Conservation (phyloP, 2,113 vertebrate species). For the Craseonycteris thonglongyai region DNA sequence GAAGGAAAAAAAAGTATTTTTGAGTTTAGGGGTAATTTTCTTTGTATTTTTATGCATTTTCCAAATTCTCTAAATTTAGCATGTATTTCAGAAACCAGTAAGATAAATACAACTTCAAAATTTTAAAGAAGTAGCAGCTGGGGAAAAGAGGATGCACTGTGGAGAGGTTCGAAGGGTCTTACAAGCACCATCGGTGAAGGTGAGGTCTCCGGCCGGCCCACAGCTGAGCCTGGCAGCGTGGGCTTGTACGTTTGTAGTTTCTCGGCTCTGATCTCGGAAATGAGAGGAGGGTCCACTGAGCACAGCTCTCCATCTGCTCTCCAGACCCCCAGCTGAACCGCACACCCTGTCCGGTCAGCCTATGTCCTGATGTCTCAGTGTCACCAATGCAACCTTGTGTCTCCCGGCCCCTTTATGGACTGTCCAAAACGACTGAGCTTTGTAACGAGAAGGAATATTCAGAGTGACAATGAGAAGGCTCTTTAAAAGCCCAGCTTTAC, state of each 20-base stretch:
- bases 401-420: neutral
- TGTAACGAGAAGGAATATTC: neutral
- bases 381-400: neutral
- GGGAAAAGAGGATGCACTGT: neutral
- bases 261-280: neutral
- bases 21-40: neutral
- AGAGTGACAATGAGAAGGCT: neutral
- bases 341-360: rapidly evolving
- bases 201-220: neutral
- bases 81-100: neutral
- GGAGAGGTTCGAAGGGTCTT: neutral
- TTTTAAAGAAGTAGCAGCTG: neutral
- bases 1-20: neutral
- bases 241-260: neutral
- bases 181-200: rapidly evolving
- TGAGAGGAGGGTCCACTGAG: neutral
- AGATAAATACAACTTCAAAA: neutral
- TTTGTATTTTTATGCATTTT: neutral
- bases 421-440: neutral
- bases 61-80: neutral
- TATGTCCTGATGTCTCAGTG: neutral
- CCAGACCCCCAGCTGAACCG: neutral
- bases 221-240: neutral
- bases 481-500: neutral
- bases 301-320: neutral